phyloP scores from a whole-genome alignment of 2,797 vertebrate species.

The Naso thynnoides region DNA sequence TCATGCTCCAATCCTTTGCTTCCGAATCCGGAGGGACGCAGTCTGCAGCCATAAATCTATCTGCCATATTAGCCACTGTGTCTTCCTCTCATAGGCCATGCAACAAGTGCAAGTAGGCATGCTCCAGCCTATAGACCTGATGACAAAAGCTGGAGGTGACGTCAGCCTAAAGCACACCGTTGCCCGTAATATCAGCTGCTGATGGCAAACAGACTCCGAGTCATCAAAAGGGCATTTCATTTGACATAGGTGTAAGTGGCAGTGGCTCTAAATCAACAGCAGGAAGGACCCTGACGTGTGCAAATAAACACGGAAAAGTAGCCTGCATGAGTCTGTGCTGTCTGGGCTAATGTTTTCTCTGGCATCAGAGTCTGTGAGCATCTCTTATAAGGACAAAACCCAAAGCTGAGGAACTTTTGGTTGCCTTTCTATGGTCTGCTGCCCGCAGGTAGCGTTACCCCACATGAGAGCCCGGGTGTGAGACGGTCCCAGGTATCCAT shows the following conservation, averaged over 20 bases:
- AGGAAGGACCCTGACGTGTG: conserved; percentile 80
- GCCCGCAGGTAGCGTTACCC: conserved; percentile 76
- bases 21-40: conserved; percentile 51
- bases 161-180: conserved; percentile 45
- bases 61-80: conserved; percentile 26
- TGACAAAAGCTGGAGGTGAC: conserved; percentile 64
- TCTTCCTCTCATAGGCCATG: conserved; percentile 41
- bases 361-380: conserved; percentile 39
- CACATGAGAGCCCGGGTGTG: conserved; percentile 68
- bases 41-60: conserved; percentile 54
- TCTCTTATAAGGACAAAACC: conserved; percentile 53
- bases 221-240: conserved; percentile 83
- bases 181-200: conserved; percentile 78
- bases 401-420: conserved; percentile 40
- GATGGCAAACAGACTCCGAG: conserved; percentile 78
- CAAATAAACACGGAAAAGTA: conserved; percentile 79
- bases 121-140: conserved; percentile 40
- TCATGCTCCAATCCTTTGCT: conserved; percentile 65
- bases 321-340: conserved; percentile 57
- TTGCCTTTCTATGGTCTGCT: conserved; percentile 61
- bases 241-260: conserved; percentile 78
- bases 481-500: conserved; percentile 80
- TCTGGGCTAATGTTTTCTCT: conserved; percentile 65
- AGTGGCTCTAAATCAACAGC: conserved; percentile 85
- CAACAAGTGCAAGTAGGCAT: conserved; percentile 56